Evolutionary conservation across 1,140 invertebrate species (phyloP).

Genomic region (Bombus superbus): DNA sequence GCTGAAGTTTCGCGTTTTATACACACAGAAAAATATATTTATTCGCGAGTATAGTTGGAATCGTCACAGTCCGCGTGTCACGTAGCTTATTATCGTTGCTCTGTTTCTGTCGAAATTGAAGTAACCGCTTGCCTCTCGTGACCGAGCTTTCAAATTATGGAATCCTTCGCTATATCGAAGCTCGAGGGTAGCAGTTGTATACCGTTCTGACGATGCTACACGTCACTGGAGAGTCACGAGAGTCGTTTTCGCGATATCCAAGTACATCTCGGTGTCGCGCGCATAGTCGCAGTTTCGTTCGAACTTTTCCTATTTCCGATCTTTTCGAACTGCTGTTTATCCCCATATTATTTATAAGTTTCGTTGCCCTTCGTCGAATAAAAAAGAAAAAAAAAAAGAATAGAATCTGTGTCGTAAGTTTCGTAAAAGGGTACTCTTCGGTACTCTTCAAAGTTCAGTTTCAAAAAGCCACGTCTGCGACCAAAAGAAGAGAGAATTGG

Average conservation of each 20-base stretch:
- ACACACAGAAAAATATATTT: background rate
- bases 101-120: background rate
- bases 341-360: background rate
- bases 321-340: background rate
- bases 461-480: background rate
- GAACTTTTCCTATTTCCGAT: background rate
- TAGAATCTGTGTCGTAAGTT: background rate
- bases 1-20: constrained; percentile 49
- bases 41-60: background rate
- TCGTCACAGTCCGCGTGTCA: constrained; percentile 10
- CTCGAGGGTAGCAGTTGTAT: background rate
- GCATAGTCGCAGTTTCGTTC: background rate
- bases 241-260: constrained; percentile 6
- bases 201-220: background rate
- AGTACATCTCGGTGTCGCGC: background rate
- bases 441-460: background rate
- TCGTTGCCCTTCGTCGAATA: background rate
- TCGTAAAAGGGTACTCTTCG: background rate
- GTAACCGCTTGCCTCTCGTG: constrained; percentile 1
- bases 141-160: background rate
- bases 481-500: background rate
- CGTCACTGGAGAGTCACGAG: background rate
- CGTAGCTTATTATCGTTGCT: constrained; percentile 27
- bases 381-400: background rate
- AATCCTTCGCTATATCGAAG: background rate